Base-by-base conservation (phyloP, 1,140 invertebrate species). In the Rhysida immarginata region DNA sequence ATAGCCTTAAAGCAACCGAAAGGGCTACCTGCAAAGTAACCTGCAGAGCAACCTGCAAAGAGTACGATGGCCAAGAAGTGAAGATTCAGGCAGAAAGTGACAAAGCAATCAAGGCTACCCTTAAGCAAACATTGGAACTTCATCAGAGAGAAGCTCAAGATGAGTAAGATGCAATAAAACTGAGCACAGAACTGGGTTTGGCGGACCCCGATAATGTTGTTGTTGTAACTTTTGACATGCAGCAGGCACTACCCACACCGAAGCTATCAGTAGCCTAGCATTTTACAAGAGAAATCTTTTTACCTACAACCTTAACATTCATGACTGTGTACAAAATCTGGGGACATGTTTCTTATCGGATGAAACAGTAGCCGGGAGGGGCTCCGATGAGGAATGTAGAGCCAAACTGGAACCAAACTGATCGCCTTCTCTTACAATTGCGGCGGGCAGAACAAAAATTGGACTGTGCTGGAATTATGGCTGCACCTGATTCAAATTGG, bases 251-350 rank as follows among this genome's bases (percentile, higher is more conserved):
- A 2, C 53, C 53, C 1, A 54, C 53, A 16, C 53, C 53, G 2
- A 54, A 44, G 26, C 18, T 54, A n/a, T 44, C 35, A 29, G 41
- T 20, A n/a, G 41, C 11, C 35, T 23, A 44, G 23, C 53, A 5
- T 54, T 54, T 26, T 54, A 49, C 26, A 54, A 54, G 13, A 18
- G 53, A 14, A 54, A 54, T 48, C 42, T 54, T 2, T 54, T 18
- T 14, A 54, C 53, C 1, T 54, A 54, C 24, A 54, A 54, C 43
- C 41, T 54, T 14, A 26, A 26, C 25, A 45, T 54, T 14, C 41
- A 48, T 54, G 29, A 54, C 24, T 54, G 53, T 54, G 53, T 16
- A 25, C 21, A 14, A 16, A 35, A 46, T 21, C 1, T 20, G 21
- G 35, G 53, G 46, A 20, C 24, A 49, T 54, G 23, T 14, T 16